Percentiles rank a stretch among this genome's conserved stretches.
Evolutionary conservation across 1,140 invertebrate genomes (phyloP).

Genomic region (Prorops nasuta): DNA sequence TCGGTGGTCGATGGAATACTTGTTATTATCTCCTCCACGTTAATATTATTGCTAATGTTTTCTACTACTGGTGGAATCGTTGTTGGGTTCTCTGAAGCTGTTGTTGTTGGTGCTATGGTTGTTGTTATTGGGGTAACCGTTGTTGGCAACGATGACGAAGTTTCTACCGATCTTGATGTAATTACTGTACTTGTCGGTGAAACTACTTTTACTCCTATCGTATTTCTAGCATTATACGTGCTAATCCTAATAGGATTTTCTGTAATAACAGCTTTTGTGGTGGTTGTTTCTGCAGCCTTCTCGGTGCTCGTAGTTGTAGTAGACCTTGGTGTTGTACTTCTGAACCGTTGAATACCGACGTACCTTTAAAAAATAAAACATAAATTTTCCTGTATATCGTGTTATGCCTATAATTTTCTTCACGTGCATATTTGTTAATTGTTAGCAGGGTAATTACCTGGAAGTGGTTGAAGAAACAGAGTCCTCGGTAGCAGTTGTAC

Average conservation of each 20-base stretch:
- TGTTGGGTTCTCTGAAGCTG: constrained; percentile 3
- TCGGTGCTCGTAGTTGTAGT: constrained; percentile 30
- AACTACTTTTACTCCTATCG: no score
- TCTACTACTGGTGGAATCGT: constrained; percentile 24
- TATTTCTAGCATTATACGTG: no score
- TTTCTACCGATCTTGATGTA: constrained; percentile 15
- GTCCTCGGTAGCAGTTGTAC: constrained; percentile 16
- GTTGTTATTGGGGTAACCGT: constrained; percentile 8
- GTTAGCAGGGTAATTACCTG: constrained; percentile 30
- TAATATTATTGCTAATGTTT: no score
- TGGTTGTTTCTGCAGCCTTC: background rate
- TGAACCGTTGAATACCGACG: constrained; percentile 50
- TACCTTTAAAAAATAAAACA: constrained; percentile 44
- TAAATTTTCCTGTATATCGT: background rate
- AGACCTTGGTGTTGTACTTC: constrained; percentile 43
- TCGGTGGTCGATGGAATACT: constrained; percentile 28
- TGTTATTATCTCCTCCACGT: no score
- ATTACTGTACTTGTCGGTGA: no score
- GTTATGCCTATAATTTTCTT: no score
- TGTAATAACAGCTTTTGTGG: constrained; percentile 24
- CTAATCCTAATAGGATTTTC: no score
- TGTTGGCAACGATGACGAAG: constrained; percentile 21
- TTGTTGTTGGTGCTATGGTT: background rate
- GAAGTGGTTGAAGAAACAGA: constrained; percentile 31
- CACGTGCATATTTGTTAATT: background rate